A percentile compares a stretch with the other conserved stretches of the same genome.
Conservation (phyloP, 30 jellyfish, hydroid and myxozoan genomes). For the Mastigias papua region DNA sequence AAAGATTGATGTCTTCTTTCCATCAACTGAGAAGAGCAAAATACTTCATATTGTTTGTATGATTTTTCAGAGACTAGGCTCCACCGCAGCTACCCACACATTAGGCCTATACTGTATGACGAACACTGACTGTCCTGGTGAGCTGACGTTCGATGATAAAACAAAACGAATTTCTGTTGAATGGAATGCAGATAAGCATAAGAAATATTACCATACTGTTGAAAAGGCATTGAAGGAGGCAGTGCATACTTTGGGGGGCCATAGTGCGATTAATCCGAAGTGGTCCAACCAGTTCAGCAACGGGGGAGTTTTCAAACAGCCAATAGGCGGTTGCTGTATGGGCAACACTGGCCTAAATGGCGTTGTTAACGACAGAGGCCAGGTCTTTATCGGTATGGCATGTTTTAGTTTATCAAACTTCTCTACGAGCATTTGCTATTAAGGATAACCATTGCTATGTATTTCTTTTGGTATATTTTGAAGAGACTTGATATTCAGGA, state of each 20-base stretch:
- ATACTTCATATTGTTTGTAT: too few relatives aligned
- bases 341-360: constrained; percentile 97
- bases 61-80: constrained; percentile 69
- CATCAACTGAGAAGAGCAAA: too few relatives aligned
- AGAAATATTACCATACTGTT: constrained; percentile 89
- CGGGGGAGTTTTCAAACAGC: constrained; percentile 85
- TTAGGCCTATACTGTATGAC: constrained; percentile 97
- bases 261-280: constrained; percentile 82
- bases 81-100: constrained; percentile 66
- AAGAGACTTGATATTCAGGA: too few relatives aligned
- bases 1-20: too few relatives aligned
- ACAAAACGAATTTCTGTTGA: constrained; percentile 77
- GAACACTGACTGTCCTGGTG: constrained; percentile 94
- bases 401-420: too few relatives aligned
- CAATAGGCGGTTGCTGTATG: constrained; percentile 99
- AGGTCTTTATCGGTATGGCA: constrained; percentile 88
- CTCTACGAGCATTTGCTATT: too few relatives aligned
- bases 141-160: constrained; percentile 67
- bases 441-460: too few relatives aligned
- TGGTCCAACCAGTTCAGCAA: constrained; percentile 92
- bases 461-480: too few relatives aligned
- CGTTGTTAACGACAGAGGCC: constrained; percentile 96
- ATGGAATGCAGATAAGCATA: constrained; percentile 93
- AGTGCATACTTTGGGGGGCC: constrained; percentile 82
- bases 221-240: constrained; percentile 95